These are phyloP conservation scores for Lepidochrysops patricia DNA, from an alignment of 2,888 invertebrate species.

Conservation along the genomic window DNA sequence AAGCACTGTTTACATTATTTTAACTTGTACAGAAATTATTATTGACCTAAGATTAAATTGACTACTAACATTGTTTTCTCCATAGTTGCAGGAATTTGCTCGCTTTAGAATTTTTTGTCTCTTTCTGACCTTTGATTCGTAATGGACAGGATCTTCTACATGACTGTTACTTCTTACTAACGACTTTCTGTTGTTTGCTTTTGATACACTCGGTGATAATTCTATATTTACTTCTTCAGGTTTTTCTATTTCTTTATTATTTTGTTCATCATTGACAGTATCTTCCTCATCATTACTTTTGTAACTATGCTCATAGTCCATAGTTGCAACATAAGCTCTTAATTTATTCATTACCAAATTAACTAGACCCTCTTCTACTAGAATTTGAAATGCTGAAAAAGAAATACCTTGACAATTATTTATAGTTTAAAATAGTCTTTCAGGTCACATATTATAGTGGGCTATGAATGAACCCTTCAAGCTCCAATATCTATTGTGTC, in stretches of 20 bases:
- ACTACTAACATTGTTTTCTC: not conserved
- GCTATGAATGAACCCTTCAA: too few species aligned
- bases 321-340: conserved; percentile 47
- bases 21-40: too few species aligned
- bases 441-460: too few species aligned
- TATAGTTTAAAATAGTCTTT: too few species aligned
- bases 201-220: not conserved
- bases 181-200: not conserved
- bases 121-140: not conserved
- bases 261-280: not conserved
- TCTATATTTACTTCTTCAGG: not conserved
- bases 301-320: conserved; percentile 53
- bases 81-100: conserved; percentile 1
- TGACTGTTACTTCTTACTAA: conserved; percentile 1
- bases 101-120: conserved; percentile 1
- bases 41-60: not conserved
- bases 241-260: not conserved
- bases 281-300: conserved; percentile 52
- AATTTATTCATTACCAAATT: conserved; percentile 56
- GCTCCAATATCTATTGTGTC: too few species aligned
- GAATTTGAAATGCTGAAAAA: conserved; percentile 60
- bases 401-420: too few species aligned
- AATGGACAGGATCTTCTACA: not conserved
- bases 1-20: too few species aligned
- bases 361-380: conserved; percentile 62